phyloP scores from a whole-genome alignment of 2,113 vertebrate genomes.

The Dicentrarchus labrax region DNA sequence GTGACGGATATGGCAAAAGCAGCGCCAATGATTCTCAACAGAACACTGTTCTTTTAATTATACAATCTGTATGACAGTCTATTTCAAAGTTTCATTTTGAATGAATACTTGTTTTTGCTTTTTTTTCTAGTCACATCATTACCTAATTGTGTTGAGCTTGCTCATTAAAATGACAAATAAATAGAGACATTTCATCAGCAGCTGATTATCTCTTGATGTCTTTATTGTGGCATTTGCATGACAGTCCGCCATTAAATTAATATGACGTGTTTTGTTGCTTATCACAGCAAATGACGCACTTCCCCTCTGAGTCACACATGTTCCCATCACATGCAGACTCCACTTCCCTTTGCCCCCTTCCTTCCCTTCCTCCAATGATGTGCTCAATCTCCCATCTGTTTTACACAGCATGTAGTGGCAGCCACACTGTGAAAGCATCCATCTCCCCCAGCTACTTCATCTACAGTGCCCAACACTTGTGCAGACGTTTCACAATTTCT shows the following conservation, averaged over 20 bases:
- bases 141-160: slow-evolving; percentile 53
- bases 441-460: slow-evolving; percentile 20
- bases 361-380: neutral
- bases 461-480: neutral
- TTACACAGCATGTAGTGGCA: slow-evolving; percentile 10
- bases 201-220: slow-evolving; percentile 69
- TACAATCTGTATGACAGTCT: slow-evolving; percentile 21
- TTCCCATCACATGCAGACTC: slow-evolving; percentile 50
- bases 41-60: slow-evolving; percentile 32
- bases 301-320: slow-evolving; percentile 58
- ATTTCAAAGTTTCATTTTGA: slow-evolving; percentile 35
- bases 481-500: slow-evolving; percentile 33
- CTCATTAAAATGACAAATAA: slow-evolving; percentile 72
- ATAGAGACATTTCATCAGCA: slow-evolving; percentile 68
- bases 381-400: slow-evolving; percentile 23
- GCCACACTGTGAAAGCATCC: slow-evolving; percentile 36
- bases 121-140: neutral
- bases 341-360: slow-evolving; percentile 37
- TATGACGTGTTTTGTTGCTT: slow-evolving; percentile 44
- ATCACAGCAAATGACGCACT: slow-evolving; percentile 44
- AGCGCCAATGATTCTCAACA: neutral
- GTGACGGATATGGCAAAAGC: neutral
- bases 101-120: slow-evolving; percentile 16
- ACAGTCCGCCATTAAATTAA: slow-evolving; percentile 54
- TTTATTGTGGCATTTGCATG: slow-evolving; percentile 69